phyloP scores from a whole-genome alignment of 92 coral and sea anemone genomes.

The Diadumene lineata region DNA sequence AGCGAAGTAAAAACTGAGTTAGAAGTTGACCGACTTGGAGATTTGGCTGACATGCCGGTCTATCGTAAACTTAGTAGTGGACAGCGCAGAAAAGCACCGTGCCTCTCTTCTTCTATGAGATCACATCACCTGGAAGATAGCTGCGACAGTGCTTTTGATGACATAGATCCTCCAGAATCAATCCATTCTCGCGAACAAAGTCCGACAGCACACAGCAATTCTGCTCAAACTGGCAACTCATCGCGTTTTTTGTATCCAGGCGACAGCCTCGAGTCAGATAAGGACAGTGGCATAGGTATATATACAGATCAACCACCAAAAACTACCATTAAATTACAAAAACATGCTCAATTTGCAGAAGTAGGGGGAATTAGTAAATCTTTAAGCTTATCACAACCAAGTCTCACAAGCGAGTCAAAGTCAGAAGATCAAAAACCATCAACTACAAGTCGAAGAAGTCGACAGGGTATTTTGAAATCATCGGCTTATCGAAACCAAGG shows the following conservation, averaged over 20 bases:
- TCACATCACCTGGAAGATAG: conserved; percentile 75
- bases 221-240: conserved; percentile 10
- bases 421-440: conserved; percentile 8
- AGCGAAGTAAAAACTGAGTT: conserved; percentile 13
- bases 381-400: conserved; percentile 58
- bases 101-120: conserved; percentile 75
- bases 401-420: conserved; percentile 31
- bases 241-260: conserved; percentile 73
- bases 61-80: conserved; percentile 20
- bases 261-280: conserved; percentile 87
- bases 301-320: conserved; percentile 74
- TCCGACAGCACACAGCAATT: conserved; percentile 25
- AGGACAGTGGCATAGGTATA: conserved; percentile 89
- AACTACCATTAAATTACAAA: conserved; percentile 42
- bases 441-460: conserved; percentile 27
- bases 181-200: conserved; percentile 57
- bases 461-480: conserved; percentile 84
- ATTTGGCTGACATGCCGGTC: conserved; percentile 17
- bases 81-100: conserved; percentile 59
- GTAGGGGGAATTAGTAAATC: conserved; percentile 33
- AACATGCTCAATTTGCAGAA: conserved; percentile 34
- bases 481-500: conserved; percentile 87
- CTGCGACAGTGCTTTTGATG: conserved; percentile 89
- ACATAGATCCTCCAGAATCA: conserved; percentile 62
- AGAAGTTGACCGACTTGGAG: conserved; percentile 32